Conservation (phyloP, 2,888 invertebrate genomes). For the Spatulosminthurus flaviceps region DNA sequence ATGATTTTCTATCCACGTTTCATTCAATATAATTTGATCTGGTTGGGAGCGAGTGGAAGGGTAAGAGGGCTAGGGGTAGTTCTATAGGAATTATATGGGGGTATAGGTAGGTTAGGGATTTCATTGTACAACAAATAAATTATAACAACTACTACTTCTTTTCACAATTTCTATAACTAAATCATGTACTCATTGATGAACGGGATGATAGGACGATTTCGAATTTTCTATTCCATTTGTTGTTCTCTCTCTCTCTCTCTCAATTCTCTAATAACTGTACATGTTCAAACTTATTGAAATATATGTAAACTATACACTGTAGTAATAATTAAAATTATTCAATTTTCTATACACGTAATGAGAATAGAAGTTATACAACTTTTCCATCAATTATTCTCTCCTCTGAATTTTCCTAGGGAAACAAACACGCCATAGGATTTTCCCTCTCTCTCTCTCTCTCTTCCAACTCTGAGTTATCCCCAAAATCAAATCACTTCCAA, state of each 20-base stretch:
- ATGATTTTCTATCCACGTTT: conserved; percentile 13
- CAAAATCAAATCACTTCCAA: no score
- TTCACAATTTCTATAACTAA: no score
- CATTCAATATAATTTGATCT: neutral
- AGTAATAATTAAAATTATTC: conserved; percentile 24
- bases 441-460: neutral
- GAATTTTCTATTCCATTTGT: conserved; percentile 27
- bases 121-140: neutral
- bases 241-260: no score
- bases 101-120: no score
- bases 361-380: conserved; percentile 26
- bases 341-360: conserved; percentile 19
- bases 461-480: neutral
- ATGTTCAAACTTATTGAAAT: no score
- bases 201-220: conserved; percentile 13
- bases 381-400: conserved; percentile 19
- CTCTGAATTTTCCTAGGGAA: neutral
- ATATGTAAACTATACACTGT: neutral
- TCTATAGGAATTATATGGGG: no score
- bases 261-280: neutral
- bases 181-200: neutral
- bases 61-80: no score
- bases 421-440: neutral
- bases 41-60: neutral
- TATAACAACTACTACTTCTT: neutral